Base-by-base conservation (phyloP, 2,888 invertebrate species). In the Auanema sp. region DNA sequence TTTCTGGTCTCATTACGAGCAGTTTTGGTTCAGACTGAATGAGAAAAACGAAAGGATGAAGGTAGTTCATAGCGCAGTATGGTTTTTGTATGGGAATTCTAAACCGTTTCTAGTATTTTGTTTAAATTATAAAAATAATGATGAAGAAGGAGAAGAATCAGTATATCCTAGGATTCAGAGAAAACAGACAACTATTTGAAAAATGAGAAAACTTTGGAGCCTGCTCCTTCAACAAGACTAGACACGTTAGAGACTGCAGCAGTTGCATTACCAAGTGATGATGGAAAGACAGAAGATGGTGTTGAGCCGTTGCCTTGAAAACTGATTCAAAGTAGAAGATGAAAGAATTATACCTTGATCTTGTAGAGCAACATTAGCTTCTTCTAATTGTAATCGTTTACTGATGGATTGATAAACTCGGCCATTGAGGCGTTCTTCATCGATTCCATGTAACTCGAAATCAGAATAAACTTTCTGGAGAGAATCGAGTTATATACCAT, bases 381-480 rank as follows among this genome's bases (percentile, higher is more conserved):
- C 95, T 85, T 94, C 94, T 23, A 97, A 92, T 86, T 94, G 93
- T 91, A 98, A 92, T 79, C 98, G 89, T 78, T 91, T 90, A 64
- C 91, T 90, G 78, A 97, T 91, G 24, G 80, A 78, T 61, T 81
- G 71, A 60, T 97, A 97, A 77, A 90, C 89, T 87, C 95, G 95
- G 69, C 92, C 93, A 87, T 95, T 94, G 64, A 98, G 87, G 85
- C 93, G 92, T 85, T 96, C 95, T 84, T 97, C 96, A 86, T 93
- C 92, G 51, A 98, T 95, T 74, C 97, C 97, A 88, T 98, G 97
- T 66, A 98, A 89, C 87, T 97, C 97, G 87, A 97, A 98, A 87
- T 98, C 97, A 54, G 94, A 92, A 88, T 95, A 96, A 85, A 96
- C 90, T 91, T 98, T 73, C 62, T 65, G 53, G n/a, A n/a, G n/a